Percentiles rank a stretch among this genome's conserved stretches.
These are phyloP conservation scores for Balaeniceps rex DNA, from an alignment of 2,113 vertebrate species.

Conservation along the genomic window DNA sequence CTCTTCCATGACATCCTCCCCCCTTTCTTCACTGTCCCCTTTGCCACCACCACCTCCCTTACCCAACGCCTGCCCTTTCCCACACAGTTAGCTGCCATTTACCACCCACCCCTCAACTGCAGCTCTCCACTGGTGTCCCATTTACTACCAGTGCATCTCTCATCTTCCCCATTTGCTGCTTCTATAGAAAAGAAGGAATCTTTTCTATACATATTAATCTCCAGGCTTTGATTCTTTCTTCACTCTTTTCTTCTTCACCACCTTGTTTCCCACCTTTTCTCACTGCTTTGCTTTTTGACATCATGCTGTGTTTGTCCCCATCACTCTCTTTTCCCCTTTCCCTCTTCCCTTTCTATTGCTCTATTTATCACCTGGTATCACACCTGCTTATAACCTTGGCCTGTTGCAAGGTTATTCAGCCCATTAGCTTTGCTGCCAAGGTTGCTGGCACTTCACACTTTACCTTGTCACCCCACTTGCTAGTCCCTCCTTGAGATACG, in stretches of 20 bases:
- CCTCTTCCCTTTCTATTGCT: neutral
- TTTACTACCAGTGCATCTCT: neutral
- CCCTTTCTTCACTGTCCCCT: neutral
- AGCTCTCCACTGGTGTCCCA: neutral
- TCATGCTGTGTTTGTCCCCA: neutral
- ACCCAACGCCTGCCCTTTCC: neutral
- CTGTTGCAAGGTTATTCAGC: neutral
- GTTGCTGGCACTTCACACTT: neutral
- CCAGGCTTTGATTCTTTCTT: neutral
- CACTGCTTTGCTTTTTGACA: neutral
- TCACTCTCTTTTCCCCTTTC: neutral
- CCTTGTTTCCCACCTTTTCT: neutral
- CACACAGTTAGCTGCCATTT: neutral
- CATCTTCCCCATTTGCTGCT: neutral
- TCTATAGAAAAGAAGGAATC: neutral
- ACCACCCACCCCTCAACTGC: neutral
- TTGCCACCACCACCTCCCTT: neutral
- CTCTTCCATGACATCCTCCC: neutral
- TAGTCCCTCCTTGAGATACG: neutral
- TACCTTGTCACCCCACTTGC: neutral
- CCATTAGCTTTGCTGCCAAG: neutral
- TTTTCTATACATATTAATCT: neutral
- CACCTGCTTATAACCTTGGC: neutral
- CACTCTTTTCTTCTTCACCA: neutral
- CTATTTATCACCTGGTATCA: neutral